Evolutionary conservation across 2,797 vertebrate genomes (phyloP), one percentile per base, ranked within the genome.

Genomic region (Pipistrellus kuhlii): DNA sequence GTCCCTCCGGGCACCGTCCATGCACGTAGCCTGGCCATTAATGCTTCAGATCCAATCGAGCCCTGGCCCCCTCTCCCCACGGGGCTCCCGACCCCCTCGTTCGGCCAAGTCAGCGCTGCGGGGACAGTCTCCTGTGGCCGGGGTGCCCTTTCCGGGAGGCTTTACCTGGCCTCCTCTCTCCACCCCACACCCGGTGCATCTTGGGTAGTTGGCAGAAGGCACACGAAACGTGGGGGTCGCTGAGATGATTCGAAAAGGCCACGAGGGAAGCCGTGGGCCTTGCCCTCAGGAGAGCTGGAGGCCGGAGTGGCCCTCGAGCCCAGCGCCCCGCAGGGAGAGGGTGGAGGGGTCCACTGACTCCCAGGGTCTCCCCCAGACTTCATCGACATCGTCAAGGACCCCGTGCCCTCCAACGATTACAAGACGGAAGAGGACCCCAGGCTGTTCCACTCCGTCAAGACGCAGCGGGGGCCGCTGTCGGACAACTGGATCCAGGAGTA

Each of bases 381-480:
- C 55, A 99, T 99, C 17, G 99, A 99, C 98, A 99, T 99, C 21
- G 99, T 99, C 96, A 99, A 99, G 95, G 99, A 99, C 90, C 98
- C 99, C n/a, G 99, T 99, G 55, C 98, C 99, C n/a, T 98, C 99
- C 27, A 98, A 98, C 9, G 99, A 99, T 97, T 99, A 99, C 97
- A 99, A 99, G 97, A 98, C 96, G 0, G 99, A 99, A 96, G 99
- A 99, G 98, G 99, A 99, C 96, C 99, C 99, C 11, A 99, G 98
- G 96, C 97, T 99, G 10, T 99, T 99, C 98, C 98, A 98, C 96
- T 99, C 99, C 0, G 25, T 81, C 90, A 99, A 99, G 98, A 99
- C 99, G 18, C 98, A 98, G 97, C 98, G 99, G 94, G 99, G 99
- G 0, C 99, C 99, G 0, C 98, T 99, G 94, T 98, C 94, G 2